Evolutionary conservation across 2,113 vertebrate genomes (phyloP), one percentile per base, ranked within the genome.

Genomic region (Leucosticte australis): DNA sequence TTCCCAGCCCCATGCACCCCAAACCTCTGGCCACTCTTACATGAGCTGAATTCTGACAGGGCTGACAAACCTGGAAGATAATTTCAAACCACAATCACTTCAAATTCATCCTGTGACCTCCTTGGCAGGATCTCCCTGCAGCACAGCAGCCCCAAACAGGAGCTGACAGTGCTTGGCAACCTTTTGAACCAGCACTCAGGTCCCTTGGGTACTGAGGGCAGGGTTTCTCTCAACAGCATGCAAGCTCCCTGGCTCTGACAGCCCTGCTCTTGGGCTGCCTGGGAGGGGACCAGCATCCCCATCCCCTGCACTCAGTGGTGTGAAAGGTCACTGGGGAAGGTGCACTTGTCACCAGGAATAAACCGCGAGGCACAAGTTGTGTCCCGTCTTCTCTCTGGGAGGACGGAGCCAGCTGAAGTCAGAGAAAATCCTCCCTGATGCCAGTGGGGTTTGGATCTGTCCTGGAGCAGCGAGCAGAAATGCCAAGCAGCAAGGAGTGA

Each of bases 321-420:
- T 60, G 70, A 92, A 55, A 85, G 82, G 93, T 91, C 93, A 59
- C 52, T 1, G 6, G 56, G 85, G 79, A 90, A 93, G 76, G 56
- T 60, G 64, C 83, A 83, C 87, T 88, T 95, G 93, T 96, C 95
- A 92, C 83, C 90, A 92, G 82, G 60, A 93, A 96, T 96, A 95
- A 97, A 44, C 55, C 0, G 0, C 15, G 5, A 59, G 19, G 33
- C 0, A 1, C 4, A 62, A 52, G 87, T 49, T 44, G 67, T 77
- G 90, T 90, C 92, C 88, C 75, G 6, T 86, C 84, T 52, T 47
- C 88, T 87, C 83, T 49, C 87, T 8, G 42, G 46, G 73, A 88
- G 83, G 69, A 78, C 0, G 2, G 56, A 78, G 59, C 17, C 53
- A 56, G 92, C 46, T 79, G 62, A 84, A 91, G 84, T 10, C 26